Percentiles rank a stretch among this genome's conserved stretches.
phyloP scores from a whole-genome alignment of 2,113 vertebrate species.

The Pygathrix nemaeus region DNA sequence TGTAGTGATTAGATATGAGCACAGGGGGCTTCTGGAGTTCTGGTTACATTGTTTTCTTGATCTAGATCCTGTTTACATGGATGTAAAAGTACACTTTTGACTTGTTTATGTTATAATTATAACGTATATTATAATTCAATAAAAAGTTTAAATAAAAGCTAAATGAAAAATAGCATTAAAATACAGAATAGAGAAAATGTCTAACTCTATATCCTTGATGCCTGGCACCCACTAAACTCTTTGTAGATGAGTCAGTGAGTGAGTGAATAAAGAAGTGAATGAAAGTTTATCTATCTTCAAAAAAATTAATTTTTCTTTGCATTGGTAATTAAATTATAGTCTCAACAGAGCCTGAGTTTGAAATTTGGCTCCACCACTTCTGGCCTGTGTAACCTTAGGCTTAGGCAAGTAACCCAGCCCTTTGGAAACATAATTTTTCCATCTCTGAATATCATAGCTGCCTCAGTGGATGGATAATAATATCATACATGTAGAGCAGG shows the following conservation, averaged over 20 bases:
- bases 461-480: neutral
- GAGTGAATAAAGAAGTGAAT: neutral
- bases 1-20: neutral
- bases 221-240: neutral
- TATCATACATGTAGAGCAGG: neutral
- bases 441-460: neutral
- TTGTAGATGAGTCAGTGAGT: neutral
- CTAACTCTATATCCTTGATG: slow-evolving; percentile 1
- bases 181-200: neutral
- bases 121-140: neutral
- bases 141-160: slow-evolving; percentile 23
- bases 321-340: neutral
- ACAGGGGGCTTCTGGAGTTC: neutral
- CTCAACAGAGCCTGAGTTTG: slow-evolving; percentile 30
- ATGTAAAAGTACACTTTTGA: neutral
- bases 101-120: neutral
- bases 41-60: neutral
- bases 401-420: neutral
- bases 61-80: neutral
- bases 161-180: slow-evolving; percentile 10
- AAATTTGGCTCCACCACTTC: neutral
- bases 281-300: neutral
- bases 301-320: neutral
- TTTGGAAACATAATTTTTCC: slow-evolving; percentile 27
- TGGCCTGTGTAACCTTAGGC: neutral